Conservation (phyloP, 2,888 invertebrate genomes). For the Amblyjoppa fuscipennis region DNA sequence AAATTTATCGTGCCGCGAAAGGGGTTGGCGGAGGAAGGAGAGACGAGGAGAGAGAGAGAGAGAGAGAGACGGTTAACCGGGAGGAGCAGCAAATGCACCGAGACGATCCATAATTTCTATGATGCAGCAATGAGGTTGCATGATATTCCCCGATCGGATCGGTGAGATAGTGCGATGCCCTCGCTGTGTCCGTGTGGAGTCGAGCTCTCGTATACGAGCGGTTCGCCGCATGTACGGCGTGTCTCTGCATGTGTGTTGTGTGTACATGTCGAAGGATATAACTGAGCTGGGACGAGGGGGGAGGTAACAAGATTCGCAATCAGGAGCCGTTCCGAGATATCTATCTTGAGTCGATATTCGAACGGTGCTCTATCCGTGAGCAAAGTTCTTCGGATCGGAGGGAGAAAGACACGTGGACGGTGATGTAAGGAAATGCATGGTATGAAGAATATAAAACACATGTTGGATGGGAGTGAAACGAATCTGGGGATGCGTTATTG, state of each 20-base stretch:
- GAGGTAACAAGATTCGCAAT: constrained; percentile 76
- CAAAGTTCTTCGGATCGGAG: background rate
- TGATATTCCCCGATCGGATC: constrained; percentile 71
- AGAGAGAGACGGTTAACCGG: constrained; percentile 40
- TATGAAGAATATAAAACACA: constrained; percentile 36
- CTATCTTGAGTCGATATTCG: constrained; percentile 74
- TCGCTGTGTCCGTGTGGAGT: constrained; percentile 42
- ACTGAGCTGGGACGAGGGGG: constrained; percentile 45
- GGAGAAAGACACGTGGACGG: background rate
- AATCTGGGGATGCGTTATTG: constrained; percentile 44
- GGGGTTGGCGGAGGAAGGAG: constrained; percentile 24
- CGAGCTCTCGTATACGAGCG: background rate
- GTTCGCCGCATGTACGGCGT: background rate
- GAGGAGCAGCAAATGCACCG: constrained; percentile 33
- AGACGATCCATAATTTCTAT: constrained; percentile 66
- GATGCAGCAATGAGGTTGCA: constrained; percentile 62
- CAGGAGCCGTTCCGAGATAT: constrained; percentile 73
- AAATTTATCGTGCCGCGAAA: constrained; percentile 73
- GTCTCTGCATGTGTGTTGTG: background rate
- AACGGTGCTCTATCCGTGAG: constrained; percentile 49
- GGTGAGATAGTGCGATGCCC: constrained; percentile 66
- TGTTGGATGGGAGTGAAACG: constrained; percentile 42
- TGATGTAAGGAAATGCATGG: constrained; percentile 25
- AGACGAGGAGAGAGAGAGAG: constrained; percentile 8
- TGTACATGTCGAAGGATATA: constrained; percentile 23